phyloP scores from a whole-genome alignment of 2,888 invertebrate genomes.

The Acanthoscelides obtectus region DNA sequence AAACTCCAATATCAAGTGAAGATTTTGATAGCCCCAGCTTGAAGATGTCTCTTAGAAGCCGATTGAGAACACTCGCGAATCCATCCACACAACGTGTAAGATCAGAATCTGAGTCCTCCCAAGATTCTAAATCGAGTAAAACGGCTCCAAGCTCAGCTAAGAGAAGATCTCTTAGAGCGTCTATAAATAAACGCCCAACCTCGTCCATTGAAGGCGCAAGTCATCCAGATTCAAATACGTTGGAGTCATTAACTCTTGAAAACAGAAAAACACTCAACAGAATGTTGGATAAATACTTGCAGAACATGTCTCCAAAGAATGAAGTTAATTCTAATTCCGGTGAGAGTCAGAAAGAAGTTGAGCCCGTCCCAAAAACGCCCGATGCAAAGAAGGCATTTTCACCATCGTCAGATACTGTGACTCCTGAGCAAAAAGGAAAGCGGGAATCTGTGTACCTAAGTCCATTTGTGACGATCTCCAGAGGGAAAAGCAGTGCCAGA shows the following conservation, averaged over 20 bases:
- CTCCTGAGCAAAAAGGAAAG: background rate
- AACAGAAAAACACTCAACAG: background rate
- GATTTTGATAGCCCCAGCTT: too few species aligned
- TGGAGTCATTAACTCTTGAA: background rate
- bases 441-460: constrained; percentile 48
- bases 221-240: too few species aligned
- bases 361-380: background rate
- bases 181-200: too few species aligned
- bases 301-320: background rate
- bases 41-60: too few species aligned
- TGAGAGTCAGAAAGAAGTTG: background rate
- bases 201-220: too few species aligned
- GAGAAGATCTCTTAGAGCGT: too few species aligned
- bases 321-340: background rate
- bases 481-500: constrained; percentile 58
- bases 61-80: background rate
- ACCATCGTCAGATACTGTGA: background rate
- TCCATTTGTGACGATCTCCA: constrained; percentile 56
- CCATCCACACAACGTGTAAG: background rate
- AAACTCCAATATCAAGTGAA: too few species aligned
- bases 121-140: too few species aligned
- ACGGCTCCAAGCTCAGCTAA: too few species aligned
- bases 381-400: background rate
- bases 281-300: background rate
- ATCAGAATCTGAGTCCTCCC: too few species aligned